Base-by-base conservation (phyloP, 2,797 vertebrate genomes). In the Phyllotis vaccarum region DNA sequence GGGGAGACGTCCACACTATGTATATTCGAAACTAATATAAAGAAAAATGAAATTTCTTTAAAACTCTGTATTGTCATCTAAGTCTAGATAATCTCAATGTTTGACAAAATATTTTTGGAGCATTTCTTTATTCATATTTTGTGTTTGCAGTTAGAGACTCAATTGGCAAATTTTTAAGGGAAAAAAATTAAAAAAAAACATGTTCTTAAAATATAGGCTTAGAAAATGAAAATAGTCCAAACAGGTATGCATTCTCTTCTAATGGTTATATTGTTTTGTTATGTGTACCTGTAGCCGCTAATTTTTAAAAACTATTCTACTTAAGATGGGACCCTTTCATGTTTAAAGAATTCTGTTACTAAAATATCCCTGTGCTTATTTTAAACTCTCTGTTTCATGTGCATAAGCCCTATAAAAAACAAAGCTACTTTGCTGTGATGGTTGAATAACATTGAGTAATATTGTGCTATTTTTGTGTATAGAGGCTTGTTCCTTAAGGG, bases 401-500 rank as follows among this genome's bases (percentile, higher is more conserved):
- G 3, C 64, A 21, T 13, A 88, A 92, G 24, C 5, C 40, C 22
- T 40, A 64, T 16, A 66, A 80, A 83, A 94, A 76, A 93, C 87
- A 75, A 86, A 19, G 3, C 79, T 49, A 78, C 16, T 76, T 22
- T 83, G 64, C 85, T 89, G 4, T 74, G 34, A 68, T 91, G 70
- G 78, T 68, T 91, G 93, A 46, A 3, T 78, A 19, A 56, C 85
- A 66, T 92, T 66, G 92, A 37, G 2, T 74, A 34, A 74, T 78
- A 56, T 86, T 37, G 83, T 96, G 40, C 56, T 89, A 72, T 72
- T 91, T 95, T 81, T 89, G 17, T 94, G 54, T 27, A 14, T 54
- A 9, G 3, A 24, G 22, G 12, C 80, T 94, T 72, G 74, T 60
- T 96, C 31, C 49, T 78, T 95, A 90, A 91, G 31, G n/a, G 91